These are phyloP conservation scores for Drosophila silvestris DNA, from an alignment of 2,888 invertebrate genomes.

Conservation along the genomic window DNA sequence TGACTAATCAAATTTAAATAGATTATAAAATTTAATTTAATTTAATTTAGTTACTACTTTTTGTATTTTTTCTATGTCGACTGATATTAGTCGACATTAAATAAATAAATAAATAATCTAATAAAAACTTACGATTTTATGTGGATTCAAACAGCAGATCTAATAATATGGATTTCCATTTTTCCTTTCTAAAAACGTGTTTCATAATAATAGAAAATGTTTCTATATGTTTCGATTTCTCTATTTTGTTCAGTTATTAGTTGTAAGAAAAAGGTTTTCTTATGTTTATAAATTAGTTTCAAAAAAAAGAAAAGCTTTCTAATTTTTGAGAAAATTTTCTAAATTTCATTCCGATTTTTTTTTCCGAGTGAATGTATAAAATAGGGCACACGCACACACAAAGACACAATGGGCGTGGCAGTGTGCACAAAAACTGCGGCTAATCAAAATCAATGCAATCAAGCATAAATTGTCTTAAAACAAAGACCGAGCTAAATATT, in stretches of 20 bases:
- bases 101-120: not conserved
- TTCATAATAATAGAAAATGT: not conserved
- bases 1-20: too few relatives aligned
- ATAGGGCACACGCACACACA: not conserved
- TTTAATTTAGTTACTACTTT: not conserved
- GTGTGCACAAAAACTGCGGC: conserved; percentile 68
- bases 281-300: not conserved
- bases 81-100: not conserved
- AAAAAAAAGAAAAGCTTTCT: not conserved
- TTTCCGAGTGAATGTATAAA: not conserved
- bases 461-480: conserved; percentile 80
- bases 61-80: too few relatives aligned
- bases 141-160: not conserved
- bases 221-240: not conserved
- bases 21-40: not conserved
- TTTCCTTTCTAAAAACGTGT: not conserved
- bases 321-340: not conserved
- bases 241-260: not conserved
- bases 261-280: not conserved
- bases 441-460: conserved; percentile 82
- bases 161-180: not conserved
- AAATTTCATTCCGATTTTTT: not conserved
- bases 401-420: conserved; percentile 4
- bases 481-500: conserved; percentile 76
- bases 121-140: not conserved